A percentile compares a stretch with the other conserved stretches of the same genome.
Evolutionary conservation across 2,113 vertebrate species (phyloP).

Genomic region (Megatriorchis doriae): DNA sequence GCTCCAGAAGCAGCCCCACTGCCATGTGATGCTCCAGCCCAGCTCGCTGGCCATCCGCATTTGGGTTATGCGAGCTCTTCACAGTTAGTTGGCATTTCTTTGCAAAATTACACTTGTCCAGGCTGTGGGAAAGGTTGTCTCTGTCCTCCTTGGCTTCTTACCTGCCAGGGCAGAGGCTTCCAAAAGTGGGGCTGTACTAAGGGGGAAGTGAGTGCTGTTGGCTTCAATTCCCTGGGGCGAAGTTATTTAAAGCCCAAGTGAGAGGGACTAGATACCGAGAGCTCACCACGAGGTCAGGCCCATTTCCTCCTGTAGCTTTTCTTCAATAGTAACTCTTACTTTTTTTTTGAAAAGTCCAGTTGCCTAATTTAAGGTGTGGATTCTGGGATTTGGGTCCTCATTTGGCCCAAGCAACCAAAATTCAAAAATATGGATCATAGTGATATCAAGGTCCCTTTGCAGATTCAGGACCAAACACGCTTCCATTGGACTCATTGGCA

Average conservation of each 20-base stretch:
- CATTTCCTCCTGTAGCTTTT: not conserved
- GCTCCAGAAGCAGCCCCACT: not conserved
- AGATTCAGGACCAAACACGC: not conserved
- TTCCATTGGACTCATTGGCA: not conserved
- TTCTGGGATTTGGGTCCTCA: not conserved
- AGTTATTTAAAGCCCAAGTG: not conserved
- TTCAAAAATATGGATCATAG: not conserved
- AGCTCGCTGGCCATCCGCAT: accelerated
- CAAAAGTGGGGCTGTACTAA: not conserved
- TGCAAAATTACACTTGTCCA: not conserved
- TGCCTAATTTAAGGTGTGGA: not conserved
- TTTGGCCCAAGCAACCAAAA: not conserved
- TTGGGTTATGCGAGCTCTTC: not conserved
- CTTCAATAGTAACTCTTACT: not conserved
- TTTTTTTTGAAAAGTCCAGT: not conserved
- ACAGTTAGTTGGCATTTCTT: not conserved
- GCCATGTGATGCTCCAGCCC: accelerated
- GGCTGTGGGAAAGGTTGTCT: not conserved
- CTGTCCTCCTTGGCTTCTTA: not conserved
- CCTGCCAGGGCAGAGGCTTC: not conserved
- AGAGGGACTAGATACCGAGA: not conserved
- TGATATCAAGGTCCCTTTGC: not conserved
- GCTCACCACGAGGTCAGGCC: not conserved
- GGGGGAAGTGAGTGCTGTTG: not conserved
- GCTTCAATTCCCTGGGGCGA: accelerated